These are phyloP conservation scores for Philotrypesis tridentata DNA, from an alignment of 1,140 invertebrate species.

Conservation along the genomic window DNA sequence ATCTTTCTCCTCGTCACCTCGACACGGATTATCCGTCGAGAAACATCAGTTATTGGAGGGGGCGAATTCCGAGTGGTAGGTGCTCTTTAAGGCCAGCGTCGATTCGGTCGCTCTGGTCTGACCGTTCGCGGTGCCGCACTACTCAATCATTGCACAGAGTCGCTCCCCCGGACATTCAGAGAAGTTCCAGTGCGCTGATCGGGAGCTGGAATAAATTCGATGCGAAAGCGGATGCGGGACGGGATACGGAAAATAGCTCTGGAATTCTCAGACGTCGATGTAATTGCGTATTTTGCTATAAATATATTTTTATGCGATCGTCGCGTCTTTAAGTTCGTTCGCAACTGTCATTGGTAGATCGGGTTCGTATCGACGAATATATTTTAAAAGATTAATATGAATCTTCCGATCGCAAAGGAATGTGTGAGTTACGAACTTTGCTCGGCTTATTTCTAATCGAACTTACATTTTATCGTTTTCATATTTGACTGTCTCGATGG, in stretches of 20 bases:
- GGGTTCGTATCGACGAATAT: too few species aligned
- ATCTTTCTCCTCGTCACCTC: too few species aligned
- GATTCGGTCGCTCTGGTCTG: background rate
- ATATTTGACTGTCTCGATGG: too few species aligned
- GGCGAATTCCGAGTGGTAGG: constrained; percentile 21
- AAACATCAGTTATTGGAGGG: too few species aligned
- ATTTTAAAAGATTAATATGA: too few species aligned
- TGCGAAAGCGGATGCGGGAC: background rate
- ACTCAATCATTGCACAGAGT: constrained; percentile 9
- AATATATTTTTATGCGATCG: background rate
- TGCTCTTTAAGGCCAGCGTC: constrained; percentile 2
- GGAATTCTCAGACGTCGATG: background rate
- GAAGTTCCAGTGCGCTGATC: background rate
- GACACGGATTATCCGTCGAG: too few species aligned
- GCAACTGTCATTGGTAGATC: too few species aligned
- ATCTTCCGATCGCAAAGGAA: too few species aligned
- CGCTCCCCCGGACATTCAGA: background rate
- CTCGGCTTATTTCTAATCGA: too few species aligned
- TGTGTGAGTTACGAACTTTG: too few species aligned
- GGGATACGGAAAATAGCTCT: background rate
- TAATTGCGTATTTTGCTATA: background rate
- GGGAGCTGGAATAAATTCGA: constrained; percentile 2
- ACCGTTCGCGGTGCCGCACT: constrained; percentile 20
- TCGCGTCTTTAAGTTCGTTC: background rate
- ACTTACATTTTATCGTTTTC: too few species aligned